Conservation (phyloP, 2,797 vertebrate genomes). For the Aulostomus chinensis region DNA sequence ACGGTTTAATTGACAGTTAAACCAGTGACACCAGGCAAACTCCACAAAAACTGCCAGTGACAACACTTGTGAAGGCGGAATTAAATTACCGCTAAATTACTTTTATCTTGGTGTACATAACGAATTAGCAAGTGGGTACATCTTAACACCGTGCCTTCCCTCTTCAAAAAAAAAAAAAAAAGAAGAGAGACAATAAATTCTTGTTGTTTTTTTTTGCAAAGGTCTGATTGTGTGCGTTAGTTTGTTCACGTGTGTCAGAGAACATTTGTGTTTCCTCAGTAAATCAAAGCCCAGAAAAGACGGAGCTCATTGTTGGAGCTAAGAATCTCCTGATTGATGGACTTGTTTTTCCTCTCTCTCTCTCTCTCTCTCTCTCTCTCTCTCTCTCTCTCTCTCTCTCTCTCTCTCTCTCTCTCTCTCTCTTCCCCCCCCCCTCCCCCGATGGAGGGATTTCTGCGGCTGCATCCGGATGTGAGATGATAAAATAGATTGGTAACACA, state of each 20-base stretch:
- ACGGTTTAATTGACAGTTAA: no score
- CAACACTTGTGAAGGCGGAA: no score
- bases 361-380: conserved; percentile 11
- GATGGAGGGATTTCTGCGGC: conserved; percentile 33
- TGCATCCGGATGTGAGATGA: conserved; percentile 34
- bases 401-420: no score
- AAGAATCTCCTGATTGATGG: conserved; percentile 59
- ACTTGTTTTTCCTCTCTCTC: conserved; percentile 12
- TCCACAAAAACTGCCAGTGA: no score
- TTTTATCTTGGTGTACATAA: no score
- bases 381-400: conserved; percentile 15
- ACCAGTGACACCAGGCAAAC: no score
- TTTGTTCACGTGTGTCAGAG: neutral
- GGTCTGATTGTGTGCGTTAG: neutral
- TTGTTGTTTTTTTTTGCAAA: no score
- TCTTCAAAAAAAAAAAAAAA: no score
- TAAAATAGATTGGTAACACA: conserved; percentile 34
- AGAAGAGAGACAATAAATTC: conserved; percentile 63
- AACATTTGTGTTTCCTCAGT: no score
- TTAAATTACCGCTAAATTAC: no score
- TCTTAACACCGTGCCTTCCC: conserved; percentile 7
- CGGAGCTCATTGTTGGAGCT: conserved; percentile 60
- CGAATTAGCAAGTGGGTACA: no score
- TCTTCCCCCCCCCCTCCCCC: conserved; percentile 37
- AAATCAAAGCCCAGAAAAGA: no score